A percentile compares a stretch with the other conserved stretches of the same genome.
Evolutionary conservation across 2,797 vertebrate genomes (phyloP).

Genomic region (Melanotaenia trifasciata): DNA sequence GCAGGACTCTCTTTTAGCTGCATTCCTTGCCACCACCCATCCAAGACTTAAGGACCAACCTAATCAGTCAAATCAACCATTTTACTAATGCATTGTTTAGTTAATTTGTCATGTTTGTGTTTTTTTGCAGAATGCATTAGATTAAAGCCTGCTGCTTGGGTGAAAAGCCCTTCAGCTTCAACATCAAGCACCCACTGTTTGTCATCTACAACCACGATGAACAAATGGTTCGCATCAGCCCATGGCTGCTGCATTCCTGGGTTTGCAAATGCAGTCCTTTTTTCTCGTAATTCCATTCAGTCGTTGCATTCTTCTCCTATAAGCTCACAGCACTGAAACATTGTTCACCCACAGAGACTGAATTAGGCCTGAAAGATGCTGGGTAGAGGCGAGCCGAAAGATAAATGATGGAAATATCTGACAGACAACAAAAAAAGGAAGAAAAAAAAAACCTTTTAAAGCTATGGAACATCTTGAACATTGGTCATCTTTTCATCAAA

Average conservation of each 20-base stretch:
- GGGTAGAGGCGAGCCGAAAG: constrained; percentile 6
- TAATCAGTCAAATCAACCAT: constrained; percentile 13
- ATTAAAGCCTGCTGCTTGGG: background rate
- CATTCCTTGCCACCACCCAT: constrained; percentile 60
- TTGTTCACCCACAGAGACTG: constrained; percentile 35
- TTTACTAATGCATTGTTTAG: constrained; percentile 16
- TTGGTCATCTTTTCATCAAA: constrained; percentile 11
- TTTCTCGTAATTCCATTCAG: constrained; percentile 52
- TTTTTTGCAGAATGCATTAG: constrained; percentile 23
- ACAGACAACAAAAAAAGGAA: background rate
- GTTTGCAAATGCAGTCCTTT: constrained; percentile 49
- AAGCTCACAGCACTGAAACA: constrained; percentile 66
- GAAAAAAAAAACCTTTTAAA: constrained; percentile 3
- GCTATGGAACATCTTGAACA: constrained; percentile 5
- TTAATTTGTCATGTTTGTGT: constrained; percentile 1
- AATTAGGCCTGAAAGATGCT: constrained; percentile 12
- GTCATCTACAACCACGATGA: constrained; percentile 41
- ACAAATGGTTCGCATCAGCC: constrained; percentile 58
- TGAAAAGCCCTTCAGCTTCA: constrained; percentile 10
- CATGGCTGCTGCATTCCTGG: constrained; percentile 53
- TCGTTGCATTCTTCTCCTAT: constrained; percentile 63
- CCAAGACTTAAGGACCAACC: constrained; percentile 26
- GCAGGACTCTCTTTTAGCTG: constrained; percentile 48
- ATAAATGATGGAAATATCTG: constrained; percentile 8
- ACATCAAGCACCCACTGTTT: constrained; percentile 37